These are phyloP conservation scores for Mesitornis unicolor DNA, from an alignment of 2,113 vertebrate genomes.

Conservation along the genomic window DNA sequence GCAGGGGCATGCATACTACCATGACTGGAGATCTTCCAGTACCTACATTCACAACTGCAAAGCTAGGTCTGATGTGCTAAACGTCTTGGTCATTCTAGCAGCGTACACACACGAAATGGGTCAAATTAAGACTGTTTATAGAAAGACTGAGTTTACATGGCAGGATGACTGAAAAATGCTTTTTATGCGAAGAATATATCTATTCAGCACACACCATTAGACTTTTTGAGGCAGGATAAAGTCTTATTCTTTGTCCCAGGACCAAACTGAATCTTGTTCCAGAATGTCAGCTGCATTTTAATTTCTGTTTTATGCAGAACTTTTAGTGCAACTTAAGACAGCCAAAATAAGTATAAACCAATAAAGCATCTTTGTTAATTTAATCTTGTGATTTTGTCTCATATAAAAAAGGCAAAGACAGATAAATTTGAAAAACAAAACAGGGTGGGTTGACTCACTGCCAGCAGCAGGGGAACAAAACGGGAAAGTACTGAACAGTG, in stretches of 20 bases:
- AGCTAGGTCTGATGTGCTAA: not conserved
- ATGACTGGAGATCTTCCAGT: slow-evolving; percentile 18
- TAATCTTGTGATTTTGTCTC: not conserved
- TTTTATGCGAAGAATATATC: not conserved
- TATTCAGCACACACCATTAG: not conserved
- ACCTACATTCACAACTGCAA: slow-evolving; percentile 1
- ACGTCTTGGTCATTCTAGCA: not conserved
- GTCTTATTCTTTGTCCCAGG: not conserved
- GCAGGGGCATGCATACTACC: not conserved
- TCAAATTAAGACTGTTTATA: not conserved
- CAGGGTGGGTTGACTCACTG: not conserved
- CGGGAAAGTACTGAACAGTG: not conserved
- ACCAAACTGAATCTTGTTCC: not conserved
- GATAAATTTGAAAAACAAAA: slow-evolving; percentile 9
- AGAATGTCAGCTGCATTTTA: not conserved
- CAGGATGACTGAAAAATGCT: not conserved
- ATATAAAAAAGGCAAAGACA: not conserved
- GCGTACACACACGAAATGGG: not conserved
- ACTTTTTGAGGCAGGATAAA: not conserved
- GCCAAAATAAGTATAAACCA: not conserved
- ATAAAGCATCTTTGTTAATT: not conserved
- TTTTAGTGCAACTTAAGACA: not conserved
- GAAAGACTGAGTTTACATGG: not conserved
- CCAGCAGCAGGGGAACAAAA: slow-evolving; percentile 4
- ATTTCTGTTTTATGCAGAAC: not conserved